A percentile compares a stretch with the other conserved stretches of the same genome.
These are phyloP conservation scores for Galbula dea DNA, from an alignment of 2,113 vertebrate genomes.

Conservation along the genomic window DNA sequence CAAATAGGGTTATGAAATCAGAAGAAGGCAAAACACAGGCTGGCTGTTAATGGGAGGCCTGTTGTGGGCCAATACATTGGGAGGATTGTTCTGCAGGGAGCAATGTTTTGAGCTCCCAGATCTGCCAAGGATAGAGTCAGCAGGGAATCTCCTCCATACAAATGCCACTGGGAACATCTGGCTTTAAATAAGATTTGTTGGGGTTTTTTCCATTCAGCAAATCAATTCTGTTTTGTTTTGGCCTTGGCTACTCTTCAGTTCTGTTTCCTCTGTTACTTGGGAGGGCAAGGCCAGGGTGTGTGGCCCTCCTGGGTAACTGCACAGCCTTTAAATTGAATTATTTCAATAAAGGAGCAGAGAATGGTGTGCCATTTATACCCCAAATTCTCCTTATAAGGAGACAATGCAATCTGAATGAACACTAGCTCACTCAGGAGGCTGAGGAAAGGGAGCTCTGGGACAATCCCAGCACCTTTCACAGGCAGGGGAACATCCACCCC, in stretches of 20 bases:
- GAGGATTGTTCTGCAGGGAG: constrained; percentile 11
- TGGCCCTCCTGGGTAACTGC: background rate
- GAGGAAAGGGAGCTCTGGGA: background rate
- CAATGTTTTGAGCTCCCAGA: background rate
- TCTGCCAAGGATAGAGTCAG: background rate
- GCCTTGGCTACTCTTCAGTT: background rate
- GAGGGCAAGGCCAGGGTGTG: background rate
- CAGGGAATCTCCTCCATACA: constrained; percentile 12
- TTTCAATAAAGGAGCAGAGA: background rate
- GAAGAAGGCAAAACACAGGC: background rate
- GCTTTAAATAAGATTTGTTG: background rate
- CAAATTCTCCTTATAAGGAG: constrained; percentile 31
- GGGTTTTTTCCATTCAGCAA: background rate
- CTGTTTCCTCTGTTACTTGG: background rate
- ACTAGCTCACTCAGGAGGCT: background rate
- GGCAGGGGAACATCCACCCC: background rate
- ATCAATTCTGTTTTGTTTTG: background rate
- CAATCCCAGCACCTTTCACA: background rate
- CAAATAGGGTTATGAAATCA: background rate
- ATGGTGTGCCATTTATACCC: background rate
- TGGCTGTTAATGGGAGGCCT: background rate
- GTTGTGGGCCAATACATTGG: background rate
- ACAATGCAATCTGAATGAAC: background rate
- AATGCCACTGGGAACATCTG: constrained; percentile 44
- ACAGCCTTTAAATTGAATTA: background rate